Evolutionary conservation across 2,888 invertebrate genomes (phyloP).

Genomic region (Micoletzkya japonica): DNA sequence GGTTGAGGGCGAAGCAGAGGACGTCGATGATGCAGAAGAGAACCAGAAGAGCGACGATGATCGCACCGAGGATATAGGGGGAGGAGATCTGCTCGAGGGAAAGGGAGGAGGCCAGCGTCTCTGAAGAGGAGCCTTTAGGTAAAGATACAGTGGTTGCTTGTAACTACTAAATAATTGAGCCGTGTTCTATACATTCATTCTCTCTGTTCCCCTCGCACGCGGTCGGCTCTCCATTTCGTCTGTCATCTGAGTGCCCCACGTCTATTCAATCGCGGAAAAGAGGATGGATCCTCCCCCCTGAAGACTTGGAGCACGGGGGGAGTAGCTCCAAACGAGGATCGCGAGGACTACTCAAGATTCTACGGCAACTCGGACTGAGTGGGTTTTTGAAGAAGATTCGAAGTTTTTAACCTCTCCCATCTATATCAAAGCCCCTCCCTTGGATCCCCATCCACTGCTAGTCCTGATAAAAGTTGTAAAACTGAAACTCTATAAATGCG

Average conservation of each 20-base stretch:
- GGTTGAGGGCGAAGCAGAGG: slow-evolving; percentile 76
- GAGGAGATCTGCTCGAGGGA: slow-evolving; percentile 11
- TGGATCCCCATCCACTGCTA: background rate
- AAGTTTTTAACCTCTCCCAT: background rate
- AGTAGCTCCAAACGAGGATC: too few species aligned
- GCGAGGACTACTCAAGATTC: too few species aligned
- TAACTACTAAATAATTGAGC: too few species aligned
- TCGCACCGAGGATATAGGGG: slow-evolving; percentile 80
- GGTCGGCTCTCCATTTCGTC: too few species aligned
- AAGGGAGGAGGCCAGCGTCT: slow-evolving; percentile 4
- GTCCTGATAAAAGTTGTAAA: background rate
- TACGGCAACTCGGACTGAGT: too few species aligned
- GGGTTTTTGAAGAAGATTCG: background rate
- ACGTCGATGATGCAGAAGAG: slow-evolving; percentile 78
- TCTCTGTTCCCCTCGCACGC: too few species aligned
- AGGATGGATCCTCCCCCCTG: too few species aligned
- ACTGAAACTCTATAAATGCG: background rate
- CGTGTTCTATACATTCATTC: background rate
- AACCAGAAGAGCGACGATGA: slow-evolving; percentile 79
- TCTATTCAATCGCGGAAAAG: too few species aligned
- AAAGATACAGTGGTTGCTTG: too few species aligned
- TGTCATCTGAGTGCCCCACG: too few species aligned
- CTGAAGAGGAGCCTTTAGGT: background rate
- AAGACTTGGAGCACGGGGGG: too few species aligned
- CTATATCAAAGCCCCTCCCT: background rate